phyloP scores from a whole-genome alignment of 92 coral and sea anemone species.

The Parazoanthus atlanticus region DNA sequence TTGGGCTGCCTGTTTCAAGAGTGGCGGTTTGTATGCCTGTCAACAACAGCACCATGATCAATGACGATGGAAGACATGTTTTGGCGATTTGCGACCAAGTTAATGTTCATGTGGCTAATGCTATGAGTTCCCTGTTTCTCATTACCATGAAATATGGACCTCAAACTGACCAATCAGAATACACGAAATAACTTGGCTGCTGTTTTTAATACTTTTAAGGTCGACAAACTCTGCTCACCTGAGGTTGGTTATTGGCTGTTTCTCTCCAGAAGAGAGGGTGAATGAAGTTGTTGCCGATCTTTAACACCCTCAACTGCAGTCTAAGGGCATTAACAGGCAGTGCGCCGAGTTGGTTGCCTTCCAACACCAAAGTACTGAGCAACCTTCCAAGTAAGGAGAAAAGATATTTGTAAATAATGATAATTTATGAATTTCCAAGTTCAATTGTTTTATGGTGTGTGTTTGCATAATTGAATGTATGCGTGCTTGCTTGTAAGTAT shows the following conservation, averaged over 20 bases:
- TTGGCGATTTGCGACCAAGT: too few species aligned
- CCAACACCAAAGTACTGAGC: constrained; percentile 78
- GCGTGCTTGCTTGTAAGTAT: not conserved
- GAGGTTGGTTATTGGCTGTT: constrained; percentile 87
- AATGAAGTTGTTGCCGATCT: constrained; percentile 77
- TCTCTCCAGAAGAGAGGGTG: constrained; percentile 96
- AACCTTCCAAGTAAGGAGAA: constrained; percentile 46
- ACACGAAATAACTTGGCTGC: too few species aligned
- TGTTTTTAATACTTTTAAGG: not conserved
- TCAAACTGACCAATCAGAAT: not conserved
- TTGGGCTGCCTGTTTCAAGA: too few species aligned
- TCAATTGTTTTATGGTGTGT: too few species aligned
- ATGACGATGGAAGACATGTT: too few species aligned
- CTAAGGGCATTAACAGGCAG: constrained; percentile 73
- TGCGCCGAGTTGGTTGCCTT: constrained; percentile 95
- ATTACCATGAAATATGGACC: too few species aligned
- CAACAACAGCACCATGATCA: too few species aligned
- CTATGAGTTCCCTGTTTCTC: not conserved
- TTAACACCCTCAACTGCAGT: constrained; percentile 70
- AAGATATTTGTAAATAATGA: not conserved
- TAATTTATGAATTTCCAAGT: not conserved
- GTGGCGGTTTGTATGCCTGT: too few species aligned
- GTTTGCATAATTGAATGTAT: too few species aligned
- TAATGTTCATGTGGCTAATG: too few species aligned
- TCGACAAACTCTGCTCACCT: constrained; percentile 50